Percentiles rank a stretch among this genome's conserved stretches.
Evolutionary conservation across 2,797 vertebrate genomes (phyloP).

Genomic region (Sebastes matsubarae): DNA sequence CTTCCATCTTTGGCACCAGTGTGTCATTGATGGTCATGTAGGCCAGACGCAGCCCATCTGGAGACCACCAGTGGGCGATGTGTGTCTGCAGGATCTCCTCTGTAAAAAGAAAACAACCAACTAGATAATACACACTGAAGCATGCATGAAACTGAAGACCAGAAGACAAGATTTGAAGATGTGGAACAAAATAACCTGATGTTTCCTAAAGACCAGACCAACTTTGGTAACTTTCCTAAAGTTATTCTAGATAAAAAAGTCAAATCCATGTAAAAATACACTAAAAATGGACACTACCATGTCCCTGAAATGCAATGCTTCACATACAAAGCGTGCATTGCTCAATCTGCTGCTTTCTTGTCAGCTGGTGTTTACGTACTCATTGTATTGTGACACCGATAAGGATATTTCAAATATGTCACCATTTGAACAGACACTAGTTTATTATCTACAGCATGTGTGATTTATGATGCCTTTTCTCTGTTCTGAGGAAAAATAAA

Average conservation of each 20-base stretch:
- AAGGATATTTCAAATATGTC: conserved; percentile 6
- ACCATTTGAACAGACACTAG: neutral
- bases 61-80: conserved; percentile 97
- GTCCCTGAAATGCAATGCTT: neutral
- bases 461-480: conserved; percentile 47
- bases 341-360: neutral
- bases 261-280: neutral
- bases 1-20: conserved; percentile 94
- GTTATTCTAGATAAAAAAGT: neutral
- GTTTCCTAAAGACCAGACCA: neutral
- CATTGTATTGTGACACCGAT: conserved; percentile 12
- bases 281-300: neutral
- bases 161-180: neutral
- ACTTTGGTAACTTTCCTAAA: neutral
- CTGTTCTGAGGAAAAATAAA: neutral
- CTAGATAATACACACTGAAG: neutral
- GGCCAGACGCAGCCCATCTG: conserved; percentile 92
- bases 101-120: conserved; percentile 55
- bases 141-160: neutral
- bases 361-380: neutral
- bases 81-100: conserved; percentile 96
- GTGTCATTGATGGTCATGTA: conserved; percentile 96
- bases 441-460: neutral
- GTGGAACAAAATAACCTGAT: neutral
- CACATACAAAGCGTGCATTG: neutral